phyloP scores from a whole-genome alignment of 2,797 vertebrate genomes.

The Lepidocolaptes lacrymiger region DNA sequence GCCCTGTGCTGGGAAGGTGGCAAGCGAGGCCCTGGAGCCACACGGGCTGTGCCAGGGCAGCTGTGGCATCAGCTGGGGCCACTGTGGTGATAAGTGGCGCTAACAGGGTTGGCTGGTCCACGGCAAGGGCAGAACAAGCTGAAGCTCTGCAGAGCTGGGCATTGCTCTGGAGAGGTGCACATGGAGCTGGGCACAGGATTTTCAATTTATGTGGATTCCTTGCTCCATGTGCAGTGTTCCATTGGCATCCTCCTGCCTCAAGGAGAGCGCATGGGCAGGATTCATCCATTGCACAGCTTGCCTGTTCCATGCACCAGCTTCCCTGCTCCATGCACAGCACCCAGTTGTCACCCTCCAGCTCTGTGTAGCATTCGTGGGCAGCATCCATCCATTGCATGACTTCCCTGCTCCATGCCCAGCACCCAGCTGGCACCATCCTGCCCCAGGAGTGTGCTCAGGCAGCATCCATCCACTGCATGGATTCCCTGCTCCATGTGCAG shows the following conservation, averaged over 20 bases:
- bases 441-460: rapidly evolving
- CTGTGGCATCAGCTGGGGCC: not conserved
- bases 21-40: not conserved
- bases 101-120: rapidly evolving
- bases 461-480: not conserved
- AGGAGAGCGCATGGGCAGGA: not conserved
- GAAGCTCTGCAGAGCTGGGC: not conserved
- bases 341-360: rapidly evolving
- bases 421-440: not conserved
- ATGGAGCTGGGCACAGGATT: rapidly evolving
- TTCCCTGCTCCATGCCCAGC: not conserved
- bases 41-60: not conserved
- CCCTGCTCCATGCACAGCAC: rapidly evolving
- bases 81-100: not conserved
- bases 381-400: not conserved
- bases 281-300: not conserved
- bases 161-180: not conserved
- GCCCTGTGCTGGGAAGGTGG: not conserved
- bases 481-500: not conserved
- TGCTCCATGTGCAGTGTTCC: rapidly evolving
- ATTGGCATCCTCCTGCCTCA: not conserved
- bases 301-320: not conserved
- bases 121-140: not conserved
- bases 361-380: rapidly evolving
- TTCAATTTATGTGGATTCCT: rapidly evolving